These are phyloP conservation scores for zebrafish (Danio rerio) DNA, from an alignment of 2,113 vertebrate genomes.

Conservation along the genomic window GRCz12tu NC_133188.1:39452001-39452500, in stretches of 20 bases:
- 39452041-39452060: too few relatives aligned
- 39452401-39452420: slow-evolving; percentile 12
- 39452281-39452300: not conserved
- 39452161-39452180: too few relatives aligned
- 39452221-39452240: not conserved
- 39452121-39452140: too few relatives aligned
- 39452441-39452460: slow-evolving; percentile 23
- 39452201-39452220: not conserved
- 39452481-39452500: slow-evolving; percentile 46
- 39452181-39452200: not conserved
- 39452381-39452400: not conserved
- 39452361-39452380: not conserved
- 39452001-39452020: too few relatives aligned
- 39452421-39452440: not conserved
- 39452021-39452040: too few relatives aligned
- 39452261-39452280: not conserved
- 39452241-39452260: not conserved
- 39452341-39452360: slow-evolving; percentile 6
- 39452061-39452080: too few relatives aligned
- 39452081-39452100: too few relatives aligned
- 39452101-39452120: too few relatives aligned
- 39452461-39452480: slow-evolving; percentile 15
- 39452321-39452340: slow-evolving; percentile 15
- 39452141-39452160: too few relatives aligned
- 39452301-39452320: not conserved